A percentile compares a stretch with the other conserved stretches of the same genome.
Conservation (phyloP, 2,888 invertebrate species). For the Caenorhabditis angaria region DNA sequence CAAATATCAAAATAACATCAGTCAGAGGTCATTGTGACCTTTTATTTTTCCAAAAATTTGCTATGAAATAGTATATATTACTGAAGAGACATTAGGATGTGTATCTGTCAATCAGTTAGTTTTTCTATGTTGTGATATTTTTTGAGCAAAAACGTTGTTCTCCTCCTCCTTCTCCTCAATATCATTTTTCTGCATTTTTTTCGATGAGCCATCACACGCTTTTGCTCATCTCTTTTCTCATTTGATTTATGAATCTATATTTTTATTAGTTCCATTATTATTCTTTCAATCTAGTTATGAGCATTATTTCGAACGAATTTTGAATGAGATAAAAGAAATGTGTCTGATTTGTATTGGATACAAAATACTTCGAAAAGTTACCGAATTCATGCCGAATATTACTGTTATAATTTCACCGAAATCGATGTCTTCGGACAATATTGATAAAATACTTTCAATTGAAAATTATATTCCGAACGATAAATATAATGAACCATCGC, state of each 20-base stretch:
- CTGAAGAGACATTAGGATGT: background rate
- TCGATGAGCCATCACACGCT: conserved; percentile 13
- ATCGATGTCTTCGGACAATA: conserved; percentile 18
- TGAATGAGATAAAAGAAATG: conserved; percentile 26
- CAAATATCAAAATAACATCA: no score
- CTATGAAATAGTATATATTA: background rate
- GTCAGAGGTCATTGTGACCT: no score
- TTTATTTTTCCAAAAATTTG: background rate
- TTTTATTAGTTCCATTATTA: background rate
- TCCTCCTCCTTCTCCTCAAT: conserved; percentile 22
- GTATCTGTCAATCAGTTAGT: background rate
- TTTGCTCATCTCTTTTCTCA: conserved; percentile 17
- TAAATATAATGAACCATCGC: conserved; percentile 30
- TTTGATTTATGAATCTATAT: background rate
- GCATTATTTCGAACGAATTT: conserved; percentile 29
- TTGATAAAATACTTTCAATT: conserved; percentile 16
- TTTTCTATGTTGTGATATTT: conserved; percentile 1
- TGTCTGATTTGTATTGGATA: conserved; percentile 41
- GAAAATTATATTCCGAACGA: conserved; percentile 35
- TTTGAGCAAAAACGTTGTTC: background rate
- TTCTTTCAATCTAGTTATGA: conserved; percentile 8
- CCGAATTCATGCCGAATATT: conserved; percentile 43
- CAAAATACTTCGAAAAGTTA: conserved; percentile 25
- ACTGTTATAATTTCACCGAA: conserved; percentile 45
- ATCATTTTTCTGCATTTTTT: conserved; percentile 24